Evolutionary conservation across 2,113 vertebrate genomes (phyloP), one percentile per base, ranked within the genome.

Genomic region (Psittacara wagleri): DNA sequence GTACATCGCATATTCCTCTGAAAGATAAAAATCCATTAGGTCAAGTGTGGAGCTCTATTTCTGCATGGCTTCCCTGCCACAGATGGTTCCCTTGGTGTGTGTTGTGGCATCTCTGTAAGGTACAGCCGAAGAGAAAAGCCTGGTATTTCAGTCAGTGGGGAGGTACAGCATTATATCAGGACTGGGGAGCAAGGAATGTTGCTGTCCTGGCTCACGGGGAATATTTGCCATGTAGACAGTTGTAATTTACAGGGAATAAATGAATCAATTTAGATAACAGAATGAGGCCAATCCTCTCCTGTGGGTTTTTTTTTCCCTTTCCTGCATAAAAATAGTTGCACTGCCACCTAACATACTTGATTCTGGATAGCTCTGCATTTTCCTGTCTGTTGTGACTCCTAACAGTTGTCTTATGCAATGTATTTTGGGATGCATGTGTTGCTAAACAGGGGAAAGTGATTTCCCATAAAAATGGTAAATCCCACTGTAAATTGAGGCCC

Each of bases 231-330:
- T 52, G 55, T 55, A 81, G 61, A 44, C 73, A 61, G 80, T 90
- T 92, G 35, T 63, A 72, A 90, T 88, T 88, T 93, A 88, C 43
- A 61, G 66, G 55, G 76, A 83, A 88, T 70, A 93, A 88, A 83
- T 72, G n/a, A 83, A 88, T 44, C 16, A 54, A 68, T 81, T 78
- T 90, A 95, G 90, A 94, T 88, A 96, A 94, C 7, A 90, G 63
- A 91, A 94, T 1, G 4, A 90, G 74, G 59, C 24, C 27, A 84
- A 92, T 33, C 49, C 25, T 85, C 59, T 59, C 70, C 48, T 74
- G 3, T 29, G 19, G 18, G 8, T 0, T 18, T 44, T 52, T 41
- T 41, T n/a, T 24, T 11, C 49, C 43, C 6, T 0, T 5, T 3
- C 5, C 16, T 16, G 9, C 5, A 3, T 51, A 73, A 74, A 59